Evolutionary conservation across 1,140 invertebrate species (phyloP).

Genomic region (Stegodyphus mimosarum): DNA sequence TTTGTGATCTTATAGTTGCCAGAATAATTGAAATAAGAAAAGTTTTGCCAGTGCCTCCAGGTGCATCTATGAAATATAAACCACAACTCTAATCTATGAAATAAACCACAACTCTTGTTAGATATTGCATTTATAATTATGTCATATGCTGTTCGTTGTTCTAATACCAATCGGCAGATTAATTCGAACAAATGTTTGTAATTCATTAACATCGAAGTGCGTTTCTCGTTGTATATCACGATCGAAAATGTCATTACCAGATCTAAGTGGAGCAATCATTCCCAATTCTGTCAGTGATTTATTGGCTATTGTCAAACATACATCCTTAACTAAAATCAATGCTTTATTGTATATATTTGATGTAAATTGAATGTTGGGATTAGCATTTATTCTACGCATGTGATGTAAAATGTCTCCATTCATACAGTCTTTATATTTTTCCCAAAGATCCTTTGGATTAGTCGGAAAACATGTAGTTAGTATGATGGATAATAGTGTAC

Average conservation of each 20-base stretch:
- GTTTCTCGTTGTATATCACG: background rate
- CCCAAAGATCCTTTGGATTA: conserved; percentile 17
- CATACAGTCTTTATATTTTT: conserved; percentile 9
- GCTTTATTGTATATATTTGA: background rate
- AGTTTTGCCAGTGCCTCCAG: conserved; percentile 29
- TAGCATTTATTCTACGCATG: conserved; percentile 24
- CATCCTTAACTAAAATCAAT: background rate
- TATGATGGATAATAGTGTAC: conserved; percentile 18
- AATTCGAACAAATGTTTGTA: background rate
- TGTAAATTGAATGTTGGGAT: conserved; percentile 15
- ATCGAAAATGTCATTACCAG: background rate
- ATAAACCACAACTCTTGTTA: conserved; percentile 11
- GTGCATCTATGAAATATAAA: too few relatives aligned
- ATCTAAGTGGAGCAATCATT: background rate
- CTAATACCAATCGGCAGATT: conserved; percentile 5
- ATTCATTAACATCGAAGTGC: background rate
- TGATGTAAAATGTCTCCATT: conserved; percentile 14
- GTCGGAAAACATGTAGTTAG: conserved; percentile 14
- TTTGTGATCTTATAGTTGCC: conserved; percentile 60
- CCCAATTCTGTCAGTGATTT: background rate
- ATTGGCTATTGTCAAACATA: background rate
- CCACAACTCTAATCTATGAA: too few relatives aligned
- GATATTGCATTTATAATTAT: conserved; percentile 18
- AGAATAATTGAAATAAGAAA: conserved; percentile 56
- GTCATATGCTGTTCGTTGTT: conserved; percentile 22